A percentile compares a stretch with the other conserved stretches of the same genome.
phyloP scores from a whole-genome alignment of 2,888 invertebrate genomes.

The Taphrorychus bicolor region DNA sequence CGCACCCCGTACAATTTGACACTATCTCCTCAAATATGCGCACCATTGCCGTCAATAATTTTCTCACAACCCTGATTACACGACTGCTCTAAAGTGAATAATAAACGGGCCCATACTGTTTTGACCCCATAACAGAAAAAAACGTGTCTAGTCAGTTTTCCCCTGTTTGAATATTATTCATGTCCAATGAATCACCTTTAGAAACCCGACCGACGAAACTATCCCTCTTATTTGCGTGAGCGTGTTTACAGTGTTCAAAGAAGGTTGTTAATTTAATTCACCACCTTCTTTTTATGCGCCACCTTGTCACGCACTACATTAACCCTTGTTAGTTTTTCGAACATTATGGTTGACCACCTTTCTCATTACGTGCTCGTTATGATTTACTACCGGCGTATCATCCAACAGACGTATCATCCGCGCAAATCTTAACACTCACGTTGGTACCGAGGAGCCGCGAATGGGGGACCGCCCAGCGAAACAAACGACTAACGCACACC shows the following conservation, averaged over 20 bases:
- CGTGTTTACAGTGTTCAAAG: constrained; percentile 10
- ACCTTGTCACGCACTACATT: constrained; percentile 8
- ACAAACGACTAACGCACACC: constrained; percentile 23
- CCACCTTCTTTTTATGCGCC: constrained; percentile 12
- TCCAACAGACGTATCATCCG: neutral
- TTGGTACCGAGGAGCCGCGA: constrained; percentile 1
- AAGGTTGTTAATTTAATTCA: constrained; percentile 24
- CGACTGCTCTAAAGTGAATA: neutral
- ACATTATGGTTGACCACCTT: neutral
- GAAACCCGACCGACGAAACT: constrained; percentile 11
- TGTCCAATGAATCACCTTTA: constrained; percentile 32
- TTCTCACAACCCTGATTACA: neutral
- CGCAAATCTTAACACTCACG: neutral
- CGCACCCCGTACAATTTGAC: neutral
- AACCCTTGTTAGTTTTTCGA: neutral
- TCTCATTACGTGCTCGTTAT: no score
- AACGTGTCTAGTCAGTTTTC: constrained; percentile 22
- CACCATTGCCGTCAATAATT: constrained; percentile 10
- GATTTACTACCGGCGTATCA: neutral
- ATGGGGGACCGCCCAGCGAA: constrained; percentile 9
- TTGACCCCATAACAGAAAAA: constrained; percentile 12
- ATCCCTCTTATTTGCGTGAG: constrained; percentile 21
- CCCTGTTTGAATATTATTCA: constrained; percentile 22
- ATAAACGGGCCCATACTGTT: constrained; percentile 1
- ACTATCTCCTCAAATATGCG: constrained; percentile 16